Evolutionary conservation across 2,888 invertebrate species (phyloP).

Genomic region (Cephus runcator): DNA sequence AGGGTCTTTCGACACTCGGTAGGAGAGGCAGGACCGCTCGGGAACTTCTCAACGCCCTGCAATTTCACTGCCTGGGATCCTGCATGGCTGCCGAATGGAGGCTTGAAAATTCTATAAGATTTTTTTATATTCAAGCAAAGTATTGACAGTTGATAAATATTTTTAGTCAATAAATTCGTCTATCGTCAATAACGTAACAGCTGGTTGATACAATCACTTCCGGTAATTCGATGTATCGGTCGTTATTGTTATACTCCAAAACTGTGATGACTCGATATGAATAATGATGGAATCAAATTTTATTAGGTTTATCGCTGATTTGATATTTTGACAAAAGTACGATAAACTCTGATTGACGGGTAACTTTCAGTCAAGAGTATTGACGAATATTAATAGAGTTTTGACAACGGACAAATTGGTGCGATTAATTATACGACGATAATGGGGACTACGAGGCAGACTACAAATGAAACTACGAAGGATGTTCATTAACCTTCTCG

Average conservation of each 20-base stretch:
- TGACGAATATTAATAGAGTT: background rate
- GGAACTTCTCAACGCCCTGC: conserved; percentile 48
- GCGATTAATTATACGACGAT: background rate
- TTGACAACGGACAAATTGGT: background rate
- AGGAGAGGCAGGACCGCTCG: conserved; percentile 40
- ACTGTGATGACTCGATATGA: background rate
- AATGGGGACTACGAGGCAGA: background rate
- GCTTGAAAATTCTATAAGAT: background rate
- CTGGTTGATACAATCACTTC: background rate
- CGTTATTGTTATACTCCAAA: background rate
- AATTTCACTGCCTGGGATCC: conserved; percentile 34
- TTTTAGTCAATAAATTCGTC: background rate
- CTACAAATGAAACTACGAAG: background rate
- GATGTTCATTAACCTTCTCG: background rate
- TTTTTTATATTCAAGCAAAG: background rate
- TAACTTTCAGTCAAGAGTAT: background rate
- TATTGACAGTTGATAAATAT: background rate
- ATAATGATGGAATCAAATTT: background rate
- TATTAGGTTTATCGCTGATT: background rate
- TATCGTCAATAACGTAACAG: background rate
- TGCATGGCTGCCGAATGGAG: conserved; percentile 31
- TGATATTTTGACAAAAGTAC: background rate
- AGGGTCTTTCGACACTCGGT: conserved; percentile 47
- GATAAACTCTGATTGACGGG: background rate
- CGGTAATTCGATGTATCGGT: background rate